Evolutionary conservation across 2,888 invertebrate species (phyloP).

Genomic region (Isotomurus palustris): DNA sequence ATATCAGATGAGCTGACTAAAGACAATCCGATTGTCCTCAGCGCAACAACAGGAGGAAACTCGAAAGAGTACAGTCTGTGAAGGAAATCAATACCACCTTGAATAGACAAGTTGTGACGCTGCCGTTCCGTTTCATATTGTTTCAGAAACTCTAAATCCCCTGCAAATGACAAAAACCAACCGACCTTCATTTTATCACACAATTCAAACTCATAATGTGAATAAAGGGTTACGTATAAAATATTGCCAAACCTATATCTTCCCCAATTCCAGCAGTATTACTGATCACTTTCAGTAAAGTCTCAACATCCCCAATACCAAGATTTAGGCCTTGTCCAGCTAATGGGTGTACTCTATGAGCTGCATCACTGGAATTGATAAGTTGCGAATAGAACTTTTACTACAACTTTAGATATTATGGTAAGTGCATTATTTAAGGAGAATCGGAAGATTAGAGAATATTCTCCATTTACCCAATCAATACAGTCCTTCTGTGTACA

Average conservation of each 20-base stretch:
- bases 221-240: background rate
- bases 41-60: conserved; percentile 64
- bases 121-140: conserved; percentile 82
- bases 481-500: conserved; percentile 70
- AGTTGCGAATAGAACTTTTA: background rate
- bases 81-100: conserved; percentile 79
- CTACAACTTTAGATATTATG: background rate
- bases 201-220: background rate
- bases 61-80: conserved; percentile 72
- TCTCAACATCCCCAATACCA: conserved; percentile 86
- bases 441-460: background rate
- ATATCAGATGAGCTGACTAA: conserved; percentile 69
- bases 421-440: background rate
- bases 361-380: conserved; percentile 63
- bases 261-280: conserved; percentile 68
- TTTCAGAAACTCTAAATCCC: conserved; percentile 63
- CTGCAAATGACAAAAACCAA: conserved; percentile 51
- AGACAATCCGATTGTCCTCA: conserved; percentile 76
- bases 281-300: conserved; percentile 66
- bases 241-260: conserved; percentile 58
- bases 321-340: conserved; percentile 98
- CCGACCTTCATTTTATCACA: background rate
- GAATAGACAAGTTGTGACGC: conserved; percentile 79
- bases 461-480: conserved; percentile 68
- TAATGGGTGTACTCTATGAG: conserved; percentile 88